Evolutionary conservation across 1,140 invertebrate genomes (phyloP).

Genomic region (Rhopalosiphum maidis): DNA sequence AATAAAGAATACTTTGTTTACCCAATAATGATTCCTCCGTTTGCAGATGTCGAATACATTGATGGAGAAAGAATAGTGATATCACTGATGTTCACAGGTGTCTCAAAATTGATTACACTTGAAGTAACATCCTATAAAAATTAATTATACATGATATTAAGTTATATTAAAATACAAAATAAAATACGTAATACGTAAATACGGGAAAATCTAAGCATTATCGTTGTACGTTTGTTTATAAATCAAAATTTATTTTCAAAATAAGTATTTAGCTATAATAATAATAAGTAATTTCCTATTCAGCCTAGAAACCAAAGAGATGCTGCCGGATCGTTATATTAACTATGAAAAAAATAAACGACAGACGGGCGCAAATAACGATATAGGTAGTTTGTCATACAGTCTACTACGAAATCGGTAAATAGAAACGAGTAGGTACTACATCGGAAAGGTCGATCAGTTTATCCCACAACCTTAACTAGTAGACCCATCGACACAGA

Average conservation of each 20-base stretch:
- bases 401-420: background rate
- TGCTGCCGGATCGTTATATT: background rate
- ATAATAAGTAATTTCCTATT: background rate
- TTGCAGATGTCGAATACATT: background rate
- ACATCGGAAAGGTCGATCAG: no score
- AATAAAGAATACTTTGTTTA: background rate
- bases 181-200: background rate
- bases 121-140: background rate
- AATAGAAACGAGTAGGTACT: no score
- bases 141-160: background rate
- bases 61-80: background rate
- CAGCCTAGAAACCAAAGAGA: no score
- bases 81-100: conserved; percentile 4
- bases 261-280: background rate
- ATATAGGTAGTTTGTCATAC: background rate
- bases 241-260: background rate
- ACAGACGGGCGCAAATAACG: background rate
- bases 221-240: background rate
- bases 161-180: background rate
- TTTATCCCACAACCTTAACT: no score
- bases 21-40: background rate
- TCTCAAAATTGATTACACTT: background rate
- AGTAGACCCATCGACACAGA: no score
- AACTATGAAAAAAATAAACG: background rate
- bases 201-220: background rate